phyloP scores from a whole-genome alignment of 2,888 invertebrate species.

The Drosophila emarginata region DNA sequence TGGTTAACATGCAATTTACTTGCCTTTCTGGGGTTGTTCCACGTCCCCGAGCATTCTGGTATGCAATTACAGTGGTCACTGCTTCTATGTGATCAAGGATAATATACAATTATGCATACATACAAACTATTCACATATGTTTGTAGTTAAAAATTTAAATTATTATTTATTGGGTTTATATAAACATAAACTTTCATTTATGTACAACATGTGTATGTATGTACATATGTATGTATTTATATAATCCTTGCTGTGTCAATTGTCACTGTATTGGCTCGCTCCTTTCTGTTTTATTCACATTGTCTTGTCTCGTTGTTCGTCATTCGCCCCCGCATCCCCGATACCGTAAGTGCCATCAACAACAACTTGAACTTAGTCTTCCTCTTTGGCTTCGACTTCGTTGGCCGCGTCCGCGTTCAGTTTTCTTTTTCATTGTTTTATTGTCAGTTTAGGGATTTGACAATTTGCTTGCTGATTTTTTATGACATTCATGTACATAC shows the following conservation, averaged over 20 bases:
- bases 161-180: too few species aligned
- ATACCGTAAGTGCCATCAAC: too few species aligned
- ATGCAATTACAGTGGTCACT: slow-evolving; percentile 27
- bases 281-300: slow-evolving; percentile 7
- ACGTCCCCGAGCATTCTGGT: slow-evolving; percentile 16
- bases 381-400: slow-evolving; percentile 5
- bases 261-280: slow-evolving; percentile 33
- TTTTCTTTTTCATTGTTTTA: slow-evolving; percentile 76
- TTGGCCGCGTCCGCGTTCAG: slow-evolving; percentile 23
- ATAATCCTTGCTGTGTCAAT: slow-evolving; percentile 1
- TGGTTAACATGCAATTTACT: slow-evolving; percentile 1
- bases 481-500: slow-evolving; percentile 71
- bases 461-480: slow-evolving; percentile 78
- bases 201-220: too few species aligned
- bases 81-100: not conserved
- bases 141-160: too few species aligned
- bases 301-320: not conserved
- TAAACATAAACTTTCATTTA: too few species aligned
- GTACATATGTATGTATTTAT: too few species aligned
- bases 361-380: too few species aligned
- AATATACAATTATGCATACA: not conserved
- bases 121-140: too few species aligned
- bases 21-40: not conserved
- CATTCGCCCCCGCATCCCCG: not conserved
- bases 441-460: slow-evolving; percentile 78